Percentiles rank a stretch among this genome's conserved stretches.
These are phyloP conservation scores for Otolemur crassicaudatus DNA, from an alignment of 2,797 vertebrate species.

Conservation along the genomic window DNA sequence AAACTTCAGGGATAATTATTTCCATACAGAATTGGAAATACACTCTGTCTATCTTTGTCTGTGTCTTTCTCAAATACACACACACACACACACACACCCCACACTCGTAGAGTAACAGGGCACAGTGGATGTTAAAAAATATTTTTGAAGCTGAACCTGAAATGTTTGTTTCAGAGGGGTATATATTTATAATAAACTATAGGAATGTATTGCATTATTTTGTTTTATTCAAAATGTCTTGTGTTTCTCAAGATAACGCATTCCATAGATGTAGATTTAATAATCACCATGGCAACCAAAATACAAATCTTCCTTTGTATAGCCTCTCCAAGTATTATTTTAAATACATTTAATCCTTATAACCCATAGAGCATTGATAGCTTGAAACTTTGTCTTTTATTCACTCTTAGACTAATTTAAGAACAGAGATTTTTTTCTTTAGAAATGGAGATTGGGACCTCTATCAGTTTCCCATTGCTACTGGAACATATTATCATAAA, in stretches of 20 bases:
- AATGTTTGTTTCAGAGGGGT: constrained; percentile 36
- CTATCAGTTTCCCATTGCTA: background rate
- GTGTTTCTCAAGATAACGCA: constrained; percentile 58
- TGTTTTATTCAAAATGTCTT: constrained; percentile 59
- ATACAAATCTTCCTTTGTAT: constrained; percentile 53
- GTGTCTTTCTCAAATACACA: background rate
- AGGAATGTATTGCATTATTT: constrained; percentile 23
- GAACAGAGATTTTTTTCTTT: constrained; percentile 9
- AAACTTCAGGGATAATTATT: background rate
- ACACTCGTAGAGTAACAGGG: background rate
- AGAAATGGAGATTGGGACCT: background rate
- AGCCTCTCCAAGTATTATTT: constrained; percentile 6
- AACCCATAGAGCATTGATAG: constrained; percentile 20
- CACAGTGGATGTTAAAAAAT: background rate
- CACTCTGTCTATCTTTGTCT: background rate
- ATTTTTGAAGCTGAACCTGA: background rate
- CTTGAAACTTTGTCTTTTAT: constrained; percentile 11
- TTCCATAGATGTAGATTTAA: constrained; percentile 45
- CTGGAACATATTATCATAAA: background rate
- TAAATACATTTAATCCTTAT: constrained; percentile 70
- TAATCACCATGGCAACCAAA: constrained; percentile 67
- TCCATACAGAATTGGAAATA: background rate
- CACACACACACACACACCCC: background rate
- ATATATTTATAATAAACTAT: background rate
- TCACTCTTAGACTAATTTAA: constrained; percentile 38